These are phyloP conservation scores for Cepaea hortensis DNA, from an alignment of 2,888 invertebrate genomes.

Conservation along the genomic window DNA sequence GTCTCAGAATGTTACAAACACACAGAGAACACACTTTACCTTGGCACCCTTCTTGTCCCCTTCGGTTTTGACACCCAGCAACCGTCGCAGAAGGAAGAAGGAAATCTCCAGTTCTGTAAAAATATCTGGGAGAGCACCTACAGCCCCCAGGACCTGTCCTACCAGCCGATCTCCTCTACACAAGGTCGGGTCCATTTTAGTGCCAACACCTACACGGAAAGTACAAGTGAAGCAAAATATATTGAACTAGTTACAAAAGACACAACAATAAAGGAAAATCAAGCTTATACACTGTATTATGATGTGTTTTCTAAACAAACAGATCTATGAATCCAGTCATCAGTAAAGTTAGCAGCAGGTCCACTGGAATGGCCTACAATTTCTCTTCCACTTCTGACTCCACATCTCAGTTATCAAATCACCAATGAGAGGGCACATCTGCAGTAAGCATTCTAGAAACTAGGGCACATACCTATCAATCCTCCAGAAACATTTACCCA, in stretches of 20 bases:
- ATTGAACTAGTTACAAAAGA: neutral
- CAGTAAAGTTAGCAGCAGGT: too few species aligned
- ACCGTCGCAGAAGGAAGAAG: slow-evolving; percentile 94
- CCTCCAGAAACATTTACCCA: too few species aligned
- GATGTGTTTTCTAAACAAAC: too few species aligned
- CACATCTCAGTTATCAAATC: too few species aligned
- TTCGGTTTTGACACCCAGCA: slow-evolving; percentile 97
- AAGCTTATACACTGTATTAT: too few species aligned
- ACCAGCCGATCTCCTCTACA: slow-evolving; percentile 99
- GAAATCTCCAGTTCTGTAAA: slow-evolving; percentile 98
- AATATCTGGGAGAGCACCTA: slow-evolving; percentile 96
- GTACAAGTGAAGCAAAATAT: neutral
- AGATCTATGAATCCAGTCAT: too few species aligned
- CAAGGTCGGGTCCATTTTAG: slow-evolving; percentile 98
- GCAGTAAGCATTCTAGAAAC: too few species aligned
- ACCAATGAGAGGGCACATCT: too few species aligned
- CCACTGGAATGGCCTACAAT: too few species aligned
- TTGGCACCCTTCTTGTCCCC: slow-evolving; percentile 99
- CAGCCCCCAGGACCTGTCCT: slow-evolving; percentile 96
- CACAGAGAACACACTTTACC: slow-evolving; percentile 77
- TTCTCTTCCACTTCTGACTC: too few species aligned
- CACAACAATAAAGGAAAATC: too few species aligned
- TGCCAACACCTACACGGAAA: slow-evolving; percentile 88
- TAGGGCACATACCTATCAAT: too few species aligned
- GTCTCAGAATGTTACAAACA: neutral